phyloP scores from a whole-genome alignment of 2,888 invertebrate species.

The Pristionchus fissidentatus region DNA sequence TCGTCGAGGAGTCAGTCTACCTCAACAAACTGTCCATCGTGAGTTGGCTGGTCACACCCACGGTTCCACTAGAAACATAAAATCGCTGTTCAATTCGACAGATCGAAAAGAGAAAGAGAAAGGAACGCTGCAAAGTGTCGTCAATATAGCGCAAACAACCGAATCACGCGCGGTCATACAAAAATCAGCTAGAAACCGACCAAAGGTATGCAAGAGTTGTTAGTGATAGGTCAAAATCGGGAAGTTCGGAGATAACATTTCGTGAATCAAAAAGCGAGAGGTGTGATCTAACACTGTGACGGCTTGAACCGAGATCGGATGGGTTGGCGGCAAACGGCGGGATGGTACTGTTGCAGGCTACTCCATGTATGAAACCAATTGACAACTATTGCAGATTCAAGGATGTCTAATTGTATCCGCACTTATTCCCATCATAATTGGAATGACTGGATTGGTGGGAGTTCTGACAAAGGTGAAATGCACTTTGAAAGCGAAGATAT shows the following conservation, averaged over 20 bases:
- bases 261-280: neutral
- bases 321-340: conserved; percentile 9
- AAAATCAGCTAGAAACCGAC: too few relatives aligned
- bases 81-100: too few relatives aligned
- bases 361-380: neutral
- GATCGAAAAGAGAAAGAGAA: too few relatives aligned
- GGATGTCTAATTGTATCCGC: conserved; percentile 71
- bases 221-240: too few relatives aligned
- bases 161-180: too few relatives aligned
- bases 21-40: conserved; percentile 40
- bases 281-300: neutral
- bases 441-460: conserved; percentile 72
- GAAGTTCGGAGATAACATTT: too few relatives aligned
- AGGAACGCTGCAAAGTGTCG: too few relatives aligned
- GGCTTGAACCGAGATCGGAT: too few relatives aligned
- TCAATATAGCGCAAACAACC: too few relatives aligned
- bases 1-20: conserved; percentile 59
- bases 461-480: conserved; percentile 67
- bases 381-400: conserved; percentile 65
- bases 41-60: neutral
- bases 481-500: neutral
- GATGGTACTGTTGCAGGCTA: conserved; percentile 38
- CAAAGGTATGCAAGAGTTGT: too few relatives aligned
- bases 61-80: neutral
- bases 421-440: conserved; percentile 72